Evolutionary conservation across 2,113 vertebrate species (phyloP).

Genomic region (Scomber colias): DNA sequence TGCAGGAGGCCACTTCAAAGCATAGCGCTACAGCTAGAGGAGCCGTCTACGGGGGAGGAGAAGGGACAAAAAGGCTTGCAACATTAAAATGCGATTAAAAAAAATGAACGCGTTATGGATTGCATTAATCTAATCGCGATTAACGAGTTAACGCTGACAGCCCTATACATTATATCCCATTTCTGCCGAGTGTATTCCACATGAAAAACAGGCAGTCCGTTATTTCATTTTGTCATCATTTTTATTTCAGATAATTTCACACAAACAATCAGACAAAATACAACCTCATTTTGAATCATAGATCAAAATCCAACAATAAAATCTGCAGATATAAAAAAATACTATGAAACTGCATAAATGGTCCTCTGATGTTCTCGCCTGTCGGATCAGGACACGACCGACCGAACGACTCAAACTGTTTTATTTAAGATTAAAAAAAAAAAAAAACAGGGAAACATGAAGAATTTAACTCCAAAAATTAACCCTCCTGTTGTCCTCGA

Average conservation of each 20-base stretch:
- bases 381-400: not conserved
- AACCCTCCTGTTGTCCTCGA: too few relatives aligned
- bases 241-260: constrained; percentile 59
- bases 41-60: too few relatives aligned
- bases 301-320: constrained; percentile 38
- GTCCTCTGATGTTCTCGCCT: not conserved
- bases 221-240: not conserved
- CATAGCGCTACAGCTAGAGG: too few relatives aligned
- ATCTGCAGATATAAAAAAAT: constrained; percentile 33
- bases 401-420: not conserved
- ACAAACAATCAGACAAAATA: constrained; percentile 29
- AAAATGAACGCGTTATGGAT: too few relatives aligned
- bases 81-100: too few relatives aligned
- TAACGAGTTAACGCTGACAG: too few relatives aligned
- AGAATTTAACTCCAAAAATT: not conserved
- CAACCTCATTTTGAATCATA: constrained; percentile 16
- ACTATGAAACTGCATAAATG: constrained; percentile 12
- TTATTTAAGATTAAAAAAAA: not conserved
- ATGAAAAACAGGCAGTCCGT: not conserved
- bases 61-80: too few relatives aligned
- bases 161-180: too few relatives aligned
- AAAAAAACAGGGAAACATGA: not conserved
- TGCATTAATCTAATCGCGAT: too few relatives aligned
- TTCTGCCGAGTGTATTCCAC: too few relatives aligned
- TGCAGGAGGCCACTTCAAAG: too few relatives aligned